Evolutionary conservation across 2,797 vertebrate species (phyloP), one percentile per base, ranked within the genome.

Genomic region (Cirrhinus molitorella): DNA sequence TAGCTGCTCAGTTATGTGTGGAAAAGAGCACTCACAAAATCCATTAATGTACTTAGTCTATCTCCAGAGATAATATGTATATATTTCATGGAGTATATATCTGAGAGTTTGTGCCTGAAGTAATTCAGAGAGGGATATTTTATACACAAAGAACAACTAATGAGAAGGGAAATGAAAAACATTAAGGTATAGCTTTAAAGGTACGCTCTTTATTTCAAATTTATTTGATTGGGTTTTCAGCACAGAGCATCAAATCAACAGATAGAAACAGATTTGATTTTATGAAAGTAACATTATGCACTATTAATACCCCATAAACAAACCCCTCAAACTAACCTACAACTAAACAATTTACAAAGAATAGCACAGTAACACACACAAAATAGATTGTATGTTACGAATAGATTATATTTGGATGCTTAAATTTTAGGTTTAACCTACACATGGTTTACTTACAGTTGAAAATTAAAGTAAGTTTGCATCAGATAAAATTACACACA

Each of bases 1-100:
- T 80, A 68, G 65, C n/a, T 70, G 78, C 65, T 68, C 34, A 43
- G 77, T 68, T 80, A 70, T 53, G 65, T 80, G 65, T 57, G 51
- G n/a, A 80, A 68, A 79, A 66, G 43, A 66, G 59, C 76, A 31
- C 45, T 78, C 43, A 16, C 57, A 65, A 78, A 78, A 78, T 34
- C 59, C 43, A 78, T 78, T 65, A 78, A 63, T 21, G 59, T 49
- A 74, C 19, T 59, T 59, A 34, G 28, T 66, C 61, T 51, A 65
- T 66, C 76, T 79, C 76, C 28, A 47, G 43, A 66, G 43, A 66
- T 79, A 65, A n/a, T 65, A 57, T 57, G 53, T 75, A 23, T 76
- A 43, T 45, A 31, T 66, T 66, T 65, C 76, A 59, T 65, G 49
- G 57, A 78, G 76, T 51, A 49, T 74, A 23, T 55, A 55, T 37